Base-by-base conservation (phyloP, 2,113 vertebrate genomes). In the Himantopus leucocephalus region DNA sequence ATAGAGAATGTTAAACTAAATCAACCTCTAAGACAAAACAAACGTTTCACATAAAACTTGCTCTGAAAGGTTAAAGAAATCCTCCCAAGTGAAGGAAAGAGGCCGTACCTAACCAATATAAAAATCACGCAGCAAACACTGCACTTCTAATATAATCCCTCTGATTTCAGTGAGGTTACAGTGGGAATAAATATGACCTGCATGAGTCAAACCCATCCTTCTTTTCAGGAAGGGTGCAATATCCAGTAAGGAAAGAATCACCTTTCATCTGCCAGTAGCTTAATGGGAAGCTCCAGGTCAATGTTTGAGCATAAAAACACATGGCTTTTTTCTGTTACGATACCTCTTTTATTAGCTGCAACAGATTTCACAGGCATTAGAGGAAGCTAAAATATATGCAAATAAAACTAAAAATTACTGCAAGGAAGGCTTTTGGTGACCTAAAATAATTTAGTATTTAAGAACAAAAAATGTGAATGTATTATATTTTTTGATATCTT, bases 11-110 rank as follows among this genome's bases (percentile, higher is more conserved):
- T 82, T 75, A 90, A 92, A 92, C 88, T 80, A 88, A 84, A 95
- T 83, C 47, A 84, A 23, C 30, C 60, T 88, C 35, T 60, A 35
- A 92, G 68, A 78, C 34, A 88, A 91, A 96, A 91, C 35, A 53
- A 90, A 41, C 3, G 5, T 60, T 93, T 67, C 52, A 37, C 53
- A 74, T 86, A 80, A 90, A 83, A 60, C 29, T 83, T 29, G 0
- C 12, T 90, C 64, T 88, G 72, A 92, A 94, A 94, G 43, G 60
- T 78, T 95, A 95, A 94, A 84, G 79, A 86, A 93, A 93, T 59
- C n/a, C 34, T 80, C 18, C 1, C 0, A 66, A 84, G 23, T 60
- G 56, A 86, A 67, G 29, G 26, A 76, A 85, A 2, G 3, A 78
- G 32, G 52, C 10, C 81, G 19, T 45, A 83, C 9, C 16, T 64